phyloP scores from a whole-genome alignment of 2,797 vertebrate species.

The Melanotaenia boesemani region DNA sequence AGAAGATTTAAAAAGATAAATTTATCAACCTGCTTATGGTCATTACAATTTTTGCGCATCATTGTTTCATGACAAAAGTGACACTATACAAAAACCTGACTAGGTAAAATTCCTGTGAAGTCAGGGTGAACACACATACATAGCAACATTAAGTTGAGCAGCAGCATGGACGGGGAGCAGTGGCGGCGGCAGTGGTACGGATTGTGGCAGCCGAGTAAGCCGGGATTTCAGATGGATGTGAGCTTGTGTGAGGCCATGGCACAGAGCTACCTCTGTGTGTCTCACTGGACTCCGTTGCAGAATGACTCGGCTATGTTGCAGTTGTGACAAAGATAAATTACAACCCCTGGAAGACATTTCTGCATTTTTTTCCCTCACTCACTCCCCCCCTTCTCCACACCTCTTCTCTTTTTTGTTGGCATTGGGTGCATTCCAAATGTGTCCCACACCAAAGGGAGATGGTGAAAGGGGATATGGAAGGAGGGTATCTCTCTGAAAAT shows the following conservation, averaged over 20 bases:
- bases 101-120: slow-evolving; percentile 64
- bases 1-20: slow-evolving; percentile 24
- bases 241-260: slow-evolving; percentile 76
- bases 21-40: slow-evolving; percentile 27
- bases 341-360: slow-evolving; percentile 82
- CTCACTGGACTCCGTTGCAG: slow-evolving; percentile 79
- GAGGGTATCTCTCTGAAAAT: slow-evolving; percentile 52
- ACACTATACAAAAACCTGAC: slow-evolving; percentile 59
- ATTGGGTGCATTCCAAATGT: slow-evolving; percentile 72
- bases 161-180: slow-evolving; percentile 44
- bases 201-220: slow-evolving; percentile 67
- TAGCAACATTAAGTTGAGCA: slow-evolving; percentile 40
- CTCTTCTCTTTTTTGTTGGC: slow-evolving; percentile 52
- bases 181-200: slow-evolving; percentile 39
- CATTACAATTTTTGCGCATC: slow-evolving; percentile 39
- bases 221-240: slow-evolving; percentile 80
- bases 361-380: slow-evolving; percentile 39
- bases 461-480: slow-evolving; percentile 12
- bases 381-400: slow-evolving; percentile 39
- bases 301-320: slow-evolving; percentile 84
- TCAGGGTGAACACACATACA: slow-evolving; percentile 65
- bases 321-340: slow-evolving; percentile 87
- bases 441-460: slow-evolving; percentile 72
- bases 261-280: slow-evolving; percentile 83
- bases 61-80: slow-evolving; percentile 45